Percentiles rank a stretch among this genome's conserved stretches.
phyloP scores from a whole-genome alignment of 2,888 invertebrate genomes.

The Ennomos quercinarius region DNA sequence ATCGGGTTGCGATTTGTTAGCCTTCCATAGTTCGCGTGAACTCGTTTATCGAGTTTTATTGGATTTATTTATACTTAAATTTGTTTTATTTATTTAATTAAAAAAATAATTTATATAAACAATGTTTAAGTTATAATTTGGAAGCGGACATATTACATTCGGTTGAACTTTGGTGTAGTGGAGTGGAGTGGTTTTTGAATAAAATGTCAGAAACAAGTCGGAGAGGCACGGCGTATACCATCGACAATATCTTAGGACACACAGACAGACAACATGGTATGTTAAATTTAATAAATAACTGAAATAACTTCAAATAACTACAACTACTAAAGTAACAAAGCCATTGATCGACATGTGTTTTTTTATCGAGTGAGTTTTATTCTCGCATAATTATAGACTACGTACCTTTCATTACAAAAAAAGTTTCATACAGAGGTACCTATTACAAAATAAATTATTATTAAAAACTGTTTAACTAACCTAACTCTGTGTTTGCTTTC shows the following conservation, averaged over 20 bases:
- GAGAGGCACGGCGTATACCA: constrained; percentile 74
- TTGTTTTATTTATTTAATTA: not conserved
- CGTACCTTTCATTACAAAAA: too few relatives aligned
- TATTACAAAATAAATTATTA: too few relatives aligned
- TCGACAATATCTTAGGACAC: constrained; percentile 76
- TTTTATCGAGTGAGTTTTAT: too few relatives aligned
- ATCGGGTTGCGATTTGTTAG: constrained; percentile 34
- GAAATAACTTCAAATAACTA: too few relatives aligned
- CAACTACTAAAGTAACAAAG: too few relatives aligned
- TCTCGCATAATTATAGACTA: too few relatives aligned
- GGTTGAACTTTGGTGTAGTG: constrained; percentile 24
- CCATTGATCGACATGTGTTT: too few relatives aligned
- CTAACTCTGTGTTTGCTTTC: too few relatives aligned
- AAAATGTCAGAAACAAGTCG: constrained; percentile 61
- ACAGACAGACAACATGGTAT: constrained; percentile 60
- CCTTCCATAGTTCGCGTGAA: constrained; percentile 21
- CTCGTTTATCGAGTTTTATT: constrained; percentile 8
- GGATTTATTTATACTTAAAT: constrained; percentile 4
- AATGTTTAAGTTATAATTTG: not conserved
- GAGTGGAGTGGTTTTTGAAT: constrained; percentile 34
- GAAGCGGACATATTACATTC: not conserved
- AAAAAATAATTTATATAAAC: constrained; percentile 14
- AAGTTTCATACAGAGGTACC: too few relatives aligned
- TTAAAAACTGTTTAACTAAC: too few relatives aligned
- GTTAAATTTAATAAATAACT: constrained; percentile 13